Evolutionary conservation across 1,140 invertebrate genomes (phyloP), one percentile per base, ranked within the genome.

Genomic region (Archivesica marissinica): DNA sequence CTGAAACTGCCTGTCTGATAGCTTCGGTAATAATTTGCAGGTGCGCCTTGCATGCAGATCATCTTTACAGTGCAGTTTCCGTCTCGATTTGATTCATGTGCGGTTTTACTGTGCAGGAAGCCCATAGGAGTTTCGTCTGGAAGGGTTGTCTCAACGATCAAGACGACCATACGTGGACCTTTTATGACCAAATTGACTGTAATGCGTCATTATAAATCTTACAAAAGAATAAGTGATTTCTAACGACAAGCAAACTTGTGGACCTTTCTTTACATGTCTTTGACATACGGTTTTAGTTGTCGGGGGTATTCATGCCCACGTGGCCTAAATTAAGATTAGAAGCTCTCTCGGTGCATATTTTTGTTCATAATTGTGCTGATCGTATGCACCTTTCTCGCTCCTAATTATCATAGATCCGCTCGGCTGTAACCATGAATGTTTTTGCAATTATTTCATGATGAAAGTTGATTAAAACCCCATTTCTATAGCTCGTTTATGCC

Each of bases 361-460:
- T 72, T 72, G 68, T 75, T 52, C 70, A 61, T 72, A 56, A 74
- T 72, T 74, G 66, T 72, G 30, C 35, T 39, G 66, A 64, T 74
- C 66, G n/a, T 74, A 74, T 83, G 66, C 80, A 83, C 68, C 64
- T 83, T 83, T 83, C 52, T 83, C 68, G 50, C 35, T 77, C 52
- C 72, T 70, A 77, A 85, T 85, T 85, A 78, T 77, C 72, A 76
- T 68, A 85, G 66, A 76, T 85, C 74, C 75, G 82, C 82, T 77
- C 59, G 56, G 80, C 68, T 70, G 68, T 70, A 75, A 83, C 68
- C 68, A 72, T 83, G 80, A 52, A 72, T 44, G 28, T 68, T 85
- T 85, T 75, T 70, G 74, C 50, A 85, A 85, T 85, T 85, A 85
- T 85, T 77, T 85, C 78, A 85, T 76, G 82, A 85, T 78, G 82